phyloP scores from a whole-genome alignment of 2,888 invertebrate species.

The Apodemia mormo region DNA sequence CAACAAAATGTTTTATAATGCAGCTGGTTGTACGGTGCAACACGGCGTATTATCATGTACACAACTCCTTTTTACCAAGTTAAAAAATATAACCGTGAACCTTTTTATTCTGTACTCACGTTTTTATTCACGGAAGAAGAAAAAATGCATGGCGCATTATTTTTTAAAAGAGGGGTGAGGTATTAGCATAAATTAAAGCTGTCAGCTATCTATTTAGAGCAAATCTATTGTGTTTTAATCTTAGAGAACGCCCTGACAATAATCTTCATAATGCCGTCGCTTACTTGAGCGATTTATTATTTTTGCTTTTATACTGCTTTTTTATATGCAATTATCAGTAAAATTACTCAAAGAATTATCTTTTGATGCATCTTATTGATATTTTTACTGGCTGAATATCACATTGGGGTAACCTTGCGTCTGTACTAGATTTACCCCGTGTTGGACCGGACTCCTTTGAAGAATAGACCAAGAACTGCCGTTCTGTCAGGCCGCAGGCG shows the following conservation, averaged over 20 bases:
- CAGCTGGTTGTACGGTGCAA: no score
- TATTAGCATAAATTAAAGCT: conserved; percentile 52
- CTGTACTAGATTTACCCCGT: no score
- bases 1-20: no score
- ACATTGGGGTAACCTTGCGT: no score
- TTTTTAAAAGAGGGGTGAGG: conserved; percentile 64
- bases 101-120: conserved; percentile 61
- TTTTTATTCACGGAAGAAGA: conserved; percentile 56
- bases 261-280: conserved; percentile 45
- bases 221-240: conserved; percentile 44
- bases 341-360: not conserved
- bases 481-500: no score
- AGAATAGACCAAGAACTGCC: no score
- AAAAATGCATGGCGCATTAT: conserved; percentile 43
- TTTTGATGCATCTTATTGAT: no score
- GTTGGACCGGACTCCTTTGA: no score
- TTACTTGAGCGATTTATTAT: conserved; percentile 24
- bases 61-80: no score
- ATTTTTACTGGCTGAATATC: no score
- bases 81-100: conserved; percentile 18
- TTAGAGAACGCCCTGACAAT: conserved; percentile 62
- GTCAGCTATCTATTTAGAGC: conserved; percentile 62
- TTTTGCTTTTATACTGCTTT: no score
- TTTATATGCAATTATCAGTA: not conserved
- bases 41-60: no score